Evolutionary conservation across 2,888 invertebrate species (phyloP).

Genomic region (Argyra leucocephala): DNA sequence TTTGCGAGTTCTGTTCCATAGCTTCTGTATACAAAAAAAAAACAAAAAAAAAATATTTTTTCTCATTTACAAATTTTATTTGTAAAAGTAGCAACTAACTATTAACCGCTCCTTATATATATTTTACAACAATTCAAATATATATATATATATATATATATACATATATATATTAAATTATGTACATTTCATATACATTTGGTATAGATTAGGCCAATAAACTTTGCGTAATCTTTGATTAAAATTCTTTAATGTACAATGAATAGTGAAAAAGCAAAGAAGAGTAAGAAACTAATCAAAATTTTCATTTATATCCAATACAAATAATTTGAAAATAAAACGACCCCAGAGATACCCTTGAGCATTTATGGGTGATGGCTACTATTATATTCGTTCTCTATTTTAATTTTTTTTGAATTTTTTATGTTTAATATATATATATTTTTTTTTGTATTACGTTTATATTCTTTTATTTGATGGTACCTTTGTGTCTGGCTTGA

Average conservation of each 20-base stretch:
- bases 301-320: background rate
- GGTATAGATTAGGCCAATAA: background rate
- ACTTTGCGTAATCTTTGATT: background rate
- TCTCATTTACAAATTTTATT: background rate
- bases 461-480: background rate
- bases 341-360: slow-evolving; percentile 1
- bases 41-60: background rate
- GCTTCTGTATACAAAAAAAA: background rate
- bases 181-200: background rate
- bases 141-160: background rate
- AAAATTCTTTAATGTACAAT: background rate
- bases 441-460: background rate
- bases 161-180: background rate
- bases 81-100: background rate
- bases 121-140: background rate
- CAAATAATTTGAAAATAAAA: background rate
- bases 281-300: background rate
- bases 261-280: background rate
- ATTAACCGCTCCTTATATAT: background rate
- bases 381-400: background rate
- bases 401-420: background rate
- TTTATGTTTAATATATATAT: too few relatives aligned
- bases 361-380: background rate
- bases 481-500: background rate
- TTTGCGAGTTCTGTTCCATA: background rate